A percentile compares a stretch with the other conserved stretches of the same genome.
These are phyloP conservation scores for Drosophila barbarae DNA, from an alignment of 2,888 invertebrate genomes.

Conservation along the genomic window DNA sequence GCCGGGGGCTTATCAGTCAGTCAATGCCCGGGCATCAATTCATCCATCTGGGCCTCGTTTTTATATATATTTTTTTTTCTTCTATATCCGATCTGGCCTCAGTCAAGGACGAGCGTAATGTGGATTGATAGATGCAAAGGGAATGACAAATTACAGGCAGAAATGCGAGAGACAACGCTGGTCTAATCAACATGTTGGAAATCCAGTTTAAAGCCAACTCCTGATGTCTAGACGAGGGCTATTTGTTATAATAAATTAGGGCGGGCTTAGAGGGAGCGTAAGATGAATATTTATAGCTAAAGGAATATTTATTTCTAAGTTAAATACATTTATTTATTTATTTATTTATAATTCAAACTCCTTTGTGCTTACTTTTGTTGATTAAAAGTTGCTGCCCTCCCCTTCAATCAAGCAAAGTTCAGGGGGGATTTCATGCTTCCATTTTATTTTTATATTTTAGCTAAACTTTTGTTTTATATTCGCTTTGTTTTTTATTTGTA, in stretches of 20 bases:
- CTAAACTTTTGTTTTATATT: constrained; percentile 2
- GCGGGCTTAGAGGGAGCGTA: not conserved
- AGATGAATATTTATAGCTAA: not conserved
- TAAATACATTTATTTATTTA: constrained; percentile 3
- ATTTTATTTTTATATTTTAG: not conserved
- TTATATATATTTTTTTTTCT: not conserved
- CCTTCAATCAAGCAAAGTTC: constrained; percentile 9
- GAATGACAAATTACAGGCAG: constrained; percentile 32
- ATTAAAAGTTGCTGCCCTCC: constrained; percentile 5
- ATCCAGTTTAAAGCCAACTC: constrained; percentile 1
- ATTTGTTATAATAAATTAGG: not conserved
- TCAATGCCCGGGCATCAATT: constrained; percentile 39
- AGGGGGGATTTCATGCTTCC: not conserved
- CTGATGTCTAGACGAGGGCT: constrained; percentile 4
- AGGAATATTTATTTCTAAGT: not conserved
- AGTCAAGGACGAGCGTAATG: constrained; percentile 21
- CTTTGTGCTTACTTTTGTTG: constrained; percentile 13
- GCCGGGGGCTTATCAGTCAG: constrained; percentile 26
- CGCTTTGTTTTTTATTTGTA: not conserved
- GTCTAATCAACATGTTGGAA: constrained; percentile 17
- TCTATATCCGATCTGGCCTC: constrained; percentile 7
- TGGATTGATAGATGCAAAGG: constrained; percentile 40
- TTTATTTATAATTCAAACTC: not conserved
- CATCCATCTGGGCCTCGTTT: constrained; percentile 35
- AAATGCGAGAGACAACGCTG: constrained; percentile 16